Evolutionary conservation across 2,888 invertebrate genomes (phyloP).

Genomic region (Aproaerema taeniolella): DNA sequence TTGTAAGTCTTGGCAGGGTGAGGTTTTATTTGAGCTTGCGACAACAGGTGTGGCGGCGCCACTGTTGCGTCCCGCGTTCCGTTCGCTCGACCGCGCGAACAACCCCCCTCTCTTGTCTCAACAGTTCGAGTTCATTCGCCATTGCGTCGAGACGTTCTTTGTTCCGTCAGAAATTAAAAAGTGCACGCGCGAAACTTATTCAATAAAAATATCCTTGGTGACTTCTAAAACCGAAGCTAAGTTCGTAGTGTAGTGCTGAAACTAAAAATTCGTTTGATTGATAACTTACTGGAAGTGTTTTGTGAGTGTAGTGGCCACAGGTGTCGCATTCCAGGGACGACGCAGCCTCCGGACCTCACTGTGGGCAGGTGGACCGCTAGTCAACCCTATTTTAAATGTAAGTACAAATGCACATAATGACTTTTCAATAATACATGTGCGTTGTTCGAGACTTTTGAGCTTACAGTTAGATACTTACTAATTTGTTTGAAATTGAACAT

Average conservation of each 20-base stretch:
- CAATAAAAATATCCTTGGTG: conserved; percentile 28
- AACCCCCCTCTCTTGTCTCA: conserved; percentile 32
- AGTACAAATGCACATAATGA: conserved; percentile 13
- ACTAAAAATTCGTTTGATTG: conserved; percentile 4
- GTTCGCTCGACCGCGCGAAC: conserved; percentile 23
- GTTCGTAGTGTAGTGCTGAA: not conserved
- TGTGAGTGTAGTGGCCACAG: conserved; percentile 64
- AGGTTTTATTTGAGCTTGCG: conserved; percentile 12
- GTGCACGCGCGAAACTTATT: conserved; percentile 65
- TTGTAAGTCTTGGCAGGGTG: too few species aligned
- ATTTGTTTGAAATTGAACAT: too few species aligned
- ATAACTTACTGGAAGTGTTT: conserved; percentile 14
- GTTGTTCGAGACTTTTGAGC: too few species aligned
- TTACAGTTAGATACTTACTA: too few species aligned
- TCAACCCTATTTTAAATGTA: conserved; percentile 42
- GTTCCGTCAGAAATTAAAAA: too few species aligned
- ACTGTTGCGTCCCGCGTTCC: conserved; percentile 19
- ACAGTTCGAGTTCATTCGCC: conserved; percentile 53
- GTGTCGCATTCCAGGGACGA: conserved; percentile 70
- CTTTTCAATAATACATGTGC: too few species aligned
- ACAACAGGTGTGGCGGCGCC: conserved; percentile 56
- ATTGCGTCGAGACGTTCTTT: conserved; percentile 34
- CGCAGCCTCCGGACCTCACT: conserved; percentile 55
- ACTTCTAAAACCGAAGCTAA: not conserved
- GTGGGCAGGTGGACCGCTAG: conserved; percentile 57